A percentile compares a stretch with the other conserved stretches of the same genome.
These are phyloP conservation scores for Barnardius zonarius DNA, from an alignment of 2,113 vertebrate species.

Conservation along the genomic window DNA sequence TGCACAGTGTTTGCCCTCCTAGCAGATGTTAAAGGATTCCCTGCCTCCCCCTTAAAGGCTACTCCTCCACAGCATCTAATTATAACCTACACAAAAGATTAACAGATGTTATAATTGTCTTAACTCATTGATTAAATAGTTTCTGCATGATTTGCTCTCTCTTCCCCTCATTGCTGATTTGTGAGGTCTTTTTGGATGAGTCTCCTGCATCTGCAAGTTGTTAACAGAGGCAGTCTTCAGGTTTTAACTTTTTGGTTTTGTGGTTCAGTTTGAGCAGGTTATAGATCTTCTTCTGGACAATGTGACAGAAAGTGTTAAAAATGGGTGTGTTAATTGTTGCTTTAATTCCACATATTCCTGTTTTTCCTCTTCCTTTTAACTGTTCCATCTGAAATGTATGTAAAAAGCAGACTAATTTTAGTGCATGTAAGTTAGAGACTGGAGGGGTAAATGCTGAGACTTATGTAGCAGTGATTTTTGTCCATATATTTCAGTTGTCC, in stretches of 20 bases:
- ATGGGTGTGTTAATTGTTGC: not conserved
- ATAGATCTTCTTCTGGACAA: not conserved
- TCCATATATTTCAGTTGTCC: not conserved
- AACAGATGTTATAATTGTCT: constrained; percentile 85
- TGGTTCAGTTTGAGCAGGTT: constrained; percentile 29
- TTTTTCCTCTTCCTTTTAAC: not conserved
- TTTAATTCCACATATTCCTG: not conserved
- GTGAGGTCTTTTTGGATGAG: constrained; percentile 64
- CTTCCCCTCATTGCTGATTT: constrained; percentile 62
- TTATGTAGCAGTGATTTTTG: not conserved
- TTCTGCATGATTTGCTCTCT: constrained; percentile 76
- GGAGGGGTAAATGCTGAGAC: not conserved
- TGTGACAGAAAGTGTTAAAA: not conserved
- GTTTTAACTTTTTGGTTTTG: constrained; percentile 50
- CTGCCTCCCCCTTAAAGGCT: constrained; percentile 71
- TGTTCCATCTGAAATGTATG: not conserved
- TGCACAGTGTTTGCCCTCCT: constrained; percentile 61
- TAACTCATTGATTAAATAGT: constrained; percentile 80
- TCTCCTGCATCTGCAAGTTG: constrained; percentile 60
- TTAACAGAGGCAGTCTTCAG: constrained; percentile 8
- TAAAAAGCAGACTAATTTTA: not conserved
- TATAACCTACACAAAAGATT: constrained; percentile 80
- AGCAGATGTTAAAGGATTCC: constrained; percentile 78
- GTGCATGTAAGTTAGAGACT: not conserved
- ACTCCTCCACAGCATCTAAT: constrained; percentile 77